Base-by-base conservation (phyloP, 2,113 vertebrate species). In the Bos indicus region DNA sequence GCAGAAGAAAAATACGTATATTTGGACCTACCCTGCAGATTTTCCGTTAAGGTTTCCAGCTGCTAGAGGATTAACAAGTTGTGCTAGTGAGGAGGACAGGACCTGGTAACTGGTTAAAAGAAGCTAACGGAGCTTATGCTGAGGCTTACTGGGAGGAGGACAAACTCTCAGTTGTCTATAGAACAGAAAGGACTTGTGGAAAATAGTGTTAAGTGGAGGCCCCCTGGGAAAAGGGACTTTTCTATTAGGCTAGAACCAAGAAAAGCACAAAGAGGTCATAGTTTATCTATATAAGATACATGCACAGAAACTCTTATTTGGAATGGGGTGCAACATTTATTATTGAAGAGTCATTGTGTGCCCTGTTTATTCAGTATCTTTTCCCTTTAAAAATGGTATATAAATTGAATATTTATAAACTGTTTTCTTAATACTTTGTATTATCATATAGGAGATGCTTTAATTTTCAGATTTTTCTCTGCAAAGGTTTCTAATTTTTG, bases 181-280 rank as follows among this genome's bases (percentile, higher is more conserved):
- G 95, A 96, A 97, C 95, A 97, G 92, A 92, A 21, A 91, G 80
- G 90, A 93, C 71, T 98, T 95, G 97, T 92, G 90, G 93, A 56
- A 84, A 56, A 1, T 6, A 57, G 33, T 57, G 91, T 90, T 92
- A 84, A 94, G 85, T 95, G 59, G 93, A 96, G 54, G 40, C 74
- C 83, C 56, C 88, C 80, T 83, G 88, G 67, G 90, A 88, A 89
- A 92, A 94, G 88, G n/a, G 51, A 26, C 81, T 94, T 90, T 92
- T 52, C 52, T 94, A n/a, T 89, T 67, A 91, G 87, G 59, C 81
- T 78, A 46, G 23, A 43, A 82, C 64, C 33, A 46, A 30, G 87
- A 86, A 57, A 60, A 78, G 59, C 17, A 98, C 89, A 97, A 93
- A 89, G 91, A 88, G 19, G 25, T 85, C 40, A 59, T 19, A 88